These are phyloP conservation scores for Hexactinellida sp. DNA, from an alignment of 37 sponge, comb jelly and placozoan species.

Conservation along the genomic window DNA sequence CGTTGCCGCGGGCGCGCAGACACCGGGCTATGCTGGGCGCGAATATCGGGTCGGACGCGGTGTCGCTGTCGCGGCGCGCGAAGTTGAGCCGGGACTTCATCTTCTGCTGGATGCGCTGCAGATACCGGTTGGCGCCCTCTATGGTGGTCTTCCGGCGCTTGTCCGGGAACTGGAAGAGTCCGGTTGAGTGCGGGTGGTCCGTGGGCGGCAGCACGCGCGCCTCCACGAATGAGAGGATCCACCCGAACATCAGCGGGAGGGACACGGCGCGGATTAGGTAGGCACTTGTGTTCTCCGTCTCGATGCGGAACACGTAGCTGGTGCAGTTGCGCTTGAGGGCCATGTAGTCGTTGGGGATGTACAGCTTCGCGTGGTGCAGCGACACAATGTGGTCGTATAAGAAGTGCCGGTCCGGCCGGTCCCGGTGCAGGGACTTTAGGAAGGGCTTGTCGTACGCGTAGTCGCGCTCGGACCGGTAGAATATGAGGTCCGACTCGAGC, in stretches of 20 bases:
- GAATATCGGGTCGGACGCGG: not conserved
- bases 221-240: not conserved
- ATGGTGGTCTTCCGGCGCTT: not conserved
- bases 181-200: not conserved
- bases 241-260: not conserved
- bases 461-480: not conserved
- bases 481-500: not conserved
- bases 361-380: constrained; percentile 4
- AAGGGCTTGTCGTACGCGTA: not conserved
- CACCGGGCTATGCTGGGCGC: not conserved
- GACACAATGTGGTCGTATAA: constrained; percentile 5
- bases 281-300: not conserved
- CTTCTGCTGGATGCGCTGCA: not conserved
- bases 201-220: not conserved
- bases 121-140: not conserved
- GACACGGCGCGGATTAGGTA: not conserved
- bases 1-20: not conserved
- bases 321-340: not conserved
- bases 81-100: not conserved
- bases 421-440: not conserved
- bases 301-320: not conserved
- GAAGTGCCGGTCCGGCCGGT: not conserved
- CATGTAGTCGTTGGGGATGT: constrained; percentile 4
- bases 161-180: not conserved
- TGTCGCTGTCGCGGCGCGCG: not conserved